Conservation (phyloP, 2,888 invertebrate species). For the Heliconius charithonia region DNA sequence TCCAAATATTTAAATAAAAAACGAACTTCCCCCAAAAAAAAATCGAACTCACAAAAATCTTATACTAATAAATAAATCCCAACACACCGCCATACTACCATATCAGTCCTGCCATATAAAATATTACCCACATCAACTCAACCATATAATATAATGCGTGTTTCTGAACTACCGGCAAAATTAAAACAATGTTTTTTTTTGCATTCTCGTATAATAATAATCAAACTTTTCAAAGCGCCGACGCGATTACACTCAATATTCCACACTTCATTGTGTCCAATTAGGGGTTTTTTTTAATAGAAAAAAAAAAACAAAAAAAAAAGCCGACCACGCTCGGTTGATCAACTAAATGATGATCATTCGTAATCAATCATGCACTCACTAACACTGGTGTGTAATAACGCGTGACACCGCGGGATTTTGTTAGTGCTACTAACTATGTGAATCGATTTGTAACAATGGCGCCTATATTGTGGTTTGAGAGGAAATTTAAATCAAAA, state of each 20-base stretch:
- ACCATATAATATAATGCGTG: constrained; percentile 19
- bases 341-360: not conserved
- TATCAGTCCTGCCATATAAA: not conserved
- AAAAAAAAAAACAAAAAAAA: constrained; percentile 45
- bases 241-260: constrained; percentile 39
- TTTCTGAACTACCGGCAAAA: constrained; percentile 24
- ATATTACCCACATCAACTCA: not conserved
- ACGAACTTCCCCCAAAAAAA: too few relatives aligned
- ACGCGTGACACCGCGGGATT: constrained; percentile 63
- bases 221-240: constrained; percentile 45
- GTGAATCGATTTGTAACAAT: constrained; percentile 41
- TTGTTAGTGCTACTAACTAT: constrained; percentile 65
- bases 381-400: constrained; percentile 63
- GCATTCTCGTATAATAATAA: constrained; percentile 30
- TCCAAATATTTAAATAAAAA: too few relatives aligned
- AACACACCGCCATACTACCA: too few relatives aligned
- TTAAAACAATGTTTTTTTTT: constrained; percentile 23
- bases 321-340: constrained; percentile 46
- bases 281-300: constrained; percentile 35
- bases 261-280: constrained; percentile 46
- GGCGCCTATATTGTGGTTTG: not conserved
- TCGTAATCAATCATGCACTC: constrained; percentile 68
- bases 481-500: too few relatives aligned
- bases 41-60: too few relatives aligned
- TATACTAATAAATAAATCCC: too few relatives aligned